phyloP scores from a whole-genome alignment of 2,113 vertebrate genomes.

The Pandion haliaetus region DNA sequence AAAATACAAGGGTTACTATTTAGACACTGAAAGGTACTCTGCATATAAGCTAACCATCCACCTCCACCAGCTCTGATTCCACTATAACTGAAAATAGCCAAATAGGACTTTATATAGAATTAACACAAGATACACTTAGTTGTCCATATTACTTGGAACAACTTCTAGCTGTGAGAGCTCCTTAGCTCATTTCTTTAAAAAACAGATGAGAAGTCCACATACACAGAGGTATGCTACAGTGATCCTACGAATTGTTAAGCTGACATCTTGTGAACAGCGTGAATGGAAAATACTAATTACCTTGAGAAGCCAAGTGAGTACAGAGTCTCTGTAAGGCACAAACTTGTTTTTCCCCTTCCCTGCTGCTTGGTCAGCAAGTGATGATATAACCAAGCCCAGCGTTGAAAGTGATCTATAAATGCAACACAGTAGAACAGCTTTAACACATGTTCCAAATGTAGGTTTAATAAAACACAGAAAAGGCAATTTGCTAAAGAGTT shows the following conservation, averaged over 20 bases:
- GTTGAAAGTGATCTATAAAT: constrained; percentile 91
- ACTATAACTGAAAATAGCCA: not conserved
- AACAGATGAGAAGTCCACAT: not conserved
- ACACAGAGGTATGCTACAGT: not conserved
- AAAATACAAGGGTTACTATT: not conserved
- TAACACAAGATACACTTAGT: not conserved
- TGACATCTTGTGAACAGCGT: not conserved
- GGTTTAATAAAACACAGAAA: not conserved
- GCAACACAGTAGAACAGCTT: not conserved
- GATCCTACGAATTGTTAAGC: not conserved
- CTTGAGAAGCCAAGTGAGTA: constrained; percentile 99
- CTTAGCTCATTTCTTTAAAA: not conserved
- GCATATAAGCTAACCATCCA: not conserved
- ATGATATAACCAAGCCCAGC: constrained; percentile 95
- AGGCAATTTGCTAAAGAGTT: not conserved
- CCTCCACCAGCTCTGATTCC: not conserved
- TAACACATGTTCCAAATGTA: not conserved
- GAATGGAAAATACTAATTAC: constrained; percentile 63
- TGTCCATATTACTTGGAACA: not conserved
- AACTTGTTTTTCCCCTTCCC: constrained; percentile 96
- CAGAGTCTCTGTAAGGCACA: constrained; percentile 98
- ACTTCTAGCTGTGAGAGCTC: not conserved
- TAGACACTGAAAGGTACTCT: not conserved
- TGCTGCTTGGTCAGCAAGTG: constrained; percentile 94
- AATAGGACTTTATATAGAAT: not conserved